Conservation (phyloP, 2,888 invertebrate species). For the Luffia ferchaultella region DNA sequence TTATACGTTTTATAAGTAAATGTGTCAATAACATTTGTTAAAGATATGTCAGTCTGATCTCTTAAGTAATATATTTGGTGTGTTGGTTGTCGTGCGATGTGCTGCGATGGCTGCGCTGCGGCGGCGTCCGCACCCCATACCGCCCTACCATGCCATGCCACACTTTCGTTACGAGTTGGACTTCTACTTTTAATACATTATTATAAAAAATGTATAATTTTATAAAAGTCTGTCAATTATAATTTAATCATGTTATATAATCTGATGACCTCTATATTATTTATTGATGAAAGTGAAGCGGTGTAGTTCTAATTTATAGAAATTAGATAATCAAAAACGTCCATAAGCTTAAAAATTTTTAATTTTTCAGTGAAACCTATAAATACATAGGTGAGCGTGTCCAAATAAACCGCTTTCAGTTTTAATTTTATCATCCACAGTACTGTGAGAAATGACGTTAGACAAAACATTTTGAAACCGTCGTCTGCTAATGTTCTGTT, state of each 20-base stretch:
- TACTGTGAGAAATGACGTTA: too few species aligned
- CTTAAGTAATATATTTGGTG: constrained; percentile 33
- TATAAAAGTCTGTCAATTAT: not conserved
- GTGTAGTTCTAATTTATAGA: not conserved
- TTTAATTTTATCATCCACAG: too few species aligned
- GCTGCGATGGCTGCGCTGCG: constrained; percentile 25
- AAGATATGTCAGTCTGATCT: constrained; percentile 62
- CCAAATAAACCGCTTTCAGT: too few species aligned
- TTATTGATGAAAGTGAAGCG: not conserved
- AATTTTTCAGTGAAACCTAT: not conserved
- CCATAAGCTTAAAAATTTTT: not conserved
- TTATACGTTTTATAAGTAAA: constrained; percentile 50
- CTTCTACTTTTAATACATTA: not conserved
- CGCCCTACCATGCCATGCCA: not conserved
- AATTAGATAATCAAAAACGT: not conserved
- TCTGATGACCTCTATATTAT: not conserved
- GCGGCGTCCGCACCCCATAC: constrained; percentile 7
- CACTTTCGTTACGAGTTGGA: not conserved
- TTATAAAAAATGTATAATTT: not conserved
- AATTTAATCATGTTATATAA: not conserved
- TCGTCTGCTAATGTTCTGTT: too few species aligned
- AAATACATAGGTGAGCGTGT: too few species aligned
- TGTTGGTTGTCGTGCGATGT: constrained; percentile 22
- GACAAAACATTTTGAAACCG: too few species aligned
- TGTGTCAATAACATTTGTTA: constrained; percentile 38